Conservation (phyloP, 2,888 invertebrate genomes). For the Marasmarcha lunaedactyla region DNA sequence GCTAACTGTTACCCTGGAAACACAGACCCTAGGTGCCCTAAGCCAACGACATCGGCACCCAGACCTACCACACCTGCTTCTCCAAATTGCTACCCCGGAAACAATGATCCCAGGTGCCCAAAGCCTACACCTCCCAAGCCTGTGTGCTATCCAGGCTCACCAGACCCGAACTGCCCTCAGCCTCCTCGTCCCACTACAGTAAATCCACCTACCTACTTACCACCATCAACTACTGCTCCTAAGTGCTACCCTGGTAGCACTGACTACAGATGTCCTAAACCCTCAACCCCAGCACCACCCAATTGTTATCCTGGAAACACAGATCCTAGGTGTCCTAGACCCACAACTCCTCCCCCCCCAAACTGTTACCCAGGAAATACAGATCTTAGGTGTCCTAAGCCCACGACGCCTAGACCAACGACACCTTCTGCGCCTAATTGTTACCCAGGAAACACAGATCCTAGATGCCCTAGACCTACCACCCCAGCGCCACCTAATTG, state of each 20-base stretch:
- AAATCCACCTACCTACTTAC: slow-evolving; percentile 15
- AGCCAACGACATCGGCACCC: slow-evolving; percentile 15
- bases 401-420: slow-evolving; percentile 15
- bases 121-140: slow-evolving; percentile 25
- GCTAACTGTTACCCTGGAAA: slow-evolving; percentile 29
- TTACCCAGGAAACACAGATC: slow-evolving; percentile 21
- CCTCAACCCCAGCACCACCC: slow-evolving; percentile 13
- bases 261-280: slow-evolving; percentile 17
- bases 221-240: slow-evolving; percentile 19
- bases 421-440: slow-evolving; percentile 21
- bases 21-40: slow-evolving; percentile 20
- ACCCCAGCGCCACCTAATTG: slow-evolving; percentile 15
- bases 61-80: slow-evolving; percentile 8
- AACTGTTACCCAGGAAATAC: slow-evolving; percentile 21
- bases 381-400: slow-evolving; percentile 18
- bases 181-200: slow-evolving; percentile 19
- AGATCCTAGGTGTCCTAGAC: slow-evolving; percentile 18
- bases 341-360: slow-evolving; percentile 27
- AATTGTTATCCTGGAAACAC: slow-evolving; percentile 26
- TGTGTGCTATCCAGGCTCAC: slow-evolving; percentile 18
- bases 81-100: slow-evolving; percentile 30
- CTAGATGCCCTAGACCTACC: slow-evolving; percentile 22
- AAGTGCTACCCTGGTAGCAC: slow-evolving; percentile 21
- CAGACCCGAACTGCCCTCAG: slow-evolving; percentile 33
- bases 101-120: slow-evolving; percentile 23